phyloP scores from a whole-genome alignment of 2,797 vertebrate genomes.

The Momotus momota region DNA sequence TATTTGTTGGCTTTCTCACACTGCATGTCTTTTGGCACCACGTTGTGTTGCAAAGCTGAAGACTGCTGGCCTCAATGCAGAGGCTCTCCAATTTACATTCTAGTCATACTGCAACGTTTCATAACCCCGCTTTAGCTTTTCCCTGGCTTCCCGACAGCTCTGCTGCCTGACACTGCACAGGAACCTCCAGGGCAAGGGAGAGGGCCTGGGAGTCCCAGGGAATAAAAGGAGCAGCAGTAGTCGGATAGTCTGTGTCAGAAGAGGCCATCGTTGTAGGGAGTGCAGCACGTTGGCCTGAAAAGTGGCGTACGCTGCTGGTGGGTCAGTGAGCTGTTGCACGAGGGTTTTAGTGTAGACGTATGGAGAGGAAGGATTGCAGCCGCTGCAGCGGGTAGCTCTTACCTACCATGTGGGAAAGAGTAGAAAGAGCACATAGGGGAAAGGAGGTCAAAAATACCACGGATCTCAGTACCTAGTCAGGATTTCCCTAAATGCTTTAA shows the following conservation, averaged over 20 bases:
- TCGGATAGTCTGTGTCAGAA: not conserved
- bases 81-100: conserved; percentile 43
- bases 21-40: not conserved
- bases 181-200: not conserved
- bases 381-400: fast-evolving
- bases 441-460: not conserved
- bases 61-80: conserved; percentile 24
- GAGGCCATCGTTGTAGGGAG: fast-evolving
- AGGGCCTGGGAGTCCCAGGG: not conserved
- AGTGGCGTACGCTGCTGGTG: not conserved
- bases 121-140: not conserved
- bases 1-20: not conserved
- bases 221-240: not conserved
- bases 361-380: not conserved
- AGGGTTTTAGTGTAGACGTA: not conserved
- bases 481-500: not conserved
- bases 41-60: not conserved
- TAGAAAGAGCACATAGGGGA: not conserved
- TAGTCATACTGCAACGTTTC: not conserved
- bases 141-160: not conserved
- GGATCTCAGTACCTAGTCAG: not conserved
- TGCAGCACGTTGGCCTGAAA: fast-evolving
- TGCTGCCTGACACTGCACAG: not conserved
- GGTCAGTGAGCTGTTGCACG: not conserved
- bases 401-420: not conserved